phyloP scores from a whole-genome alignment of 2,888 invertebrate genomes.

The Colletes collaris region DNA sequence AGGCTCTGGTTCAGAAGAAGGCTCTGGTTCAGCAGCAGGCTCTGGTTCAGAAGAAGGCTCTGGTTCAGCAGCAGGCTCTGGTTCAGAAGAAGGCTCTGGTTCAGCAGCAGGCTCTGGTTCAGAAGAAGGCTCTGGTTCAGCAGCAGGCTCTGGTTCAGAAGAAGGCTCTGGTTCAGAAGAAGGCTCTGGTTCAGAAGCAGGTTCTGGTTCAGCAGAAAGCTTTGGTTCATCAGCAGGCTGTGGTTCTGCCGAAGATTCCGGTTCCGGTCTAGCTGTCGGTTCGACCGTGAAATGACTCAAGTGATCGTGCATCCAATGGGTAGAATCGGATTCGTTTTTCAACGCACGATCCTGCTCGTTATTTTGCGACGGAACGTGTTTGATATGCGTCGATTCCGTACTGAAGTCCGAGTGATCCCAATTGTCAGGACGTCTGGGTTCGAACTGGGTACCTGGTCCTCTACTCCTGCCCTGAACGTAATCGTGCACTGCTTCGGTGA shows the following conservation, averaged over 20 bases:
- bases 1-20: conserved; percentile 33
- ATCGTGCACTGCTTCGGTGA: conserved; percentile 66
- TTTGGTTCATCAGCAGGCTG: conserved; percentile 54
- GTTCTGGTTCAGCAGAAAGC: conserved; percentile 24
- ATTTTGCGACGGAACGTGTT: background rate
- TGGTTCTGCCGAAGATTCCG: conserved; percentile 40
- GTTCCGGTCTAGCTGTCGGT: conserved; percentile 4
- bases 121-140: background rate
- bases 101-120: conserved; percentile 53
- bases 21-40: conserved; percentile 64
- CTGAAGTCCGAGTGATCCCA: conserved; percentile 65
- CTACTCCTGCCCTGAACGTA: conserved; percentile 77
- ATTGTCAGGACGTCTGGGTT: conserved; percentile 51
- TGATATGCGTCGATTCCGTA: conserved; percentile 17
- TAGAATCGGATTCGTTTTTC: conserved; percentile 14
- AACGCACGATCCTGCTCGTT: conserved; percentile 22
- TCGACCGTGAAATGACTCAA: conserved; percentile 9
- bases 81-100: conserved; percentile 62
- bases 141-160: background rate
- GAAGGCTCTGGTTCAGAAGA: background rate
- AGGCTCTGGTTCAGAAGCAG: background rate
- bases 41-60: conserved; percentile 56
- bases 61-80: conserved; percentile 56
- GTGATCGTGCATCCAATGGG: conserved; percentile 45
- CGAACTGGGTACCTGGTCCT: conserved; percentile 67